Percentiles rank a stretch among this genome's conserved stretches.
Conservation (phyloP, 2,113 vertebrate species). For the Dryoscopus gambensis region DNA sequence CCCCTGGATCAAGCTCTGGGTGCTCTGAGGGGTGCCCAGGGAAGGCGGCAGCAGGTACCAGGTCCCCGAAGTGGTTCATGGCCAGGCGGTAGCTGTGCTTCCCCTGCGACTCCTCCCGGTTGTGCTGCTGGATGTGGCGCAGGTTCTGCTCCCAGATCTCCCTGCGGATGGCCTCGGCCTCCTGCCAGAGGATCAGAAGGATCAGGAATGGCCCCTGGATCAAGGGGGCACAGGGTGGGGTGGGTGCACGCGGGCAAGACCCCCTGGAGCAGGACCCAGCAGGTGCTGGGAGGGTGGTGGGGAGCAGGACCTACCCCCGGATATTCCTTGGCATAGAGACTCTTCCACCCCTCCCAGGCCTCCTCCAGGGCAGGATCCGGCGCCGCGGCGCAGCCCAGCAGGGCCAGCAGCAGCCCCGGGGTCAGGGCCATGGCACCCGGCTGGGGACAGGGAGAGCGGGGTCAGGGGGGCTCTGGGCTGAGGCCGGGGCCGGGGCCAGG, state of each 20-base stretch:
- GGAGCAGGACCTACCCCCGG: neutral
- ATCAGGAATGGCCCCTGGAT: accelerated
- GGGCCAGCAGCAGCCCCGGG: neutral
- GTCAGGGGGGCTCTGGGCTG: neutral
- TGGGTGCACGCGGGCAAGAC: neutral
- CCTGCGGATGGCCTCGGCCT: neutral
- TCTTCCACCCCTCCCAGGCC: constrained; percentile 54
- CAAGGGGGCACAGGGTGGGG: accelerated
- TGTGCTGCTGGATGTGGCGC: constrained; percentile 24
- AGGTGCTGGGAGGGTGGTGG: accelerated
- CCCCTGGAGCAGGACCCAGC: neutral
- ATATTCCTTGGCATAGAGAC: neutral
- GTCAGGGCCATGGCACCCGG: neutral
- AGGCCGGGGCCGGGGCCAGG: neutral
- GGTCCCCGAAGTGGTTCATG: constrained; percentile 58
- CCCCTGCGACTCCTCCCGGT: neutral
- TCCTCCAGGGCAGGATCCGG: neutral
- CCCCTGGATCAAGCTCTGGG: neutral
- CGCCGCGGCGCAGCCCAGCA: accelerated
- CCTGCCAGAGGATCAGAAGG: neutral
- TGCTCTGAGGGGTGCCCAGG: neutral
- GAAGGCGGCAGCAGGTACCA: constrained; percentile 2
- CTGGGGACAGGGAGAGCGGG: accelerated
- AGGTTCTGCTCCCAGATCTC: constrained; percentile 62
- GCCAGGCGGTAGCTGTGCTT: constrained; percentile 18